Evolutionary conservation across 2,888 invertebrate genomes (phyloP).

Genomic region (Pseudanteris insignis): DNA sequence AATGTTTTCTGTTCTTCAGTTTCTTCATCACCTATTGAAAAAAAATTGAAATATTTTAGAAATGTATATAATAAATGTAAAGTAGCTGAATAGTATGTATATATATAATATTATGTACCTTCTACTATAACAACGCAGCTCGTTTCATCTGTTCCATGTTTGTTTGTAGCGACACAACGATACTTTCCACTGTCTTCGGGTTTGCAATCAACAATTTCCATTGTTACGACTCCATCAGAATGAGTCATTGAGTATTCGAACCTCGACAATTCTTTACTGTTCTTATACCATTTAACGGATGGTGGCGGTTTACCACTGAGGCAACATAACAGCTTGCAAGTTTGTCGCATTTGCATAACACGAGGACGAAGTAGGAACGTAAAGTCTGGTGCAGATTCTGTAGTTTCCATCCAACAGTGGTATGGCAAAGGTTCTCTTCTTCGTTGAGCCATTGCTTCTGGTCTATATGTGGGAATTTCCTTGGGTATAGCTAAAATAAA

Average conservation of each 20-base stretch:
- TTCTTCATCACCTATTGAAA: slow-evolving; percentile 74
- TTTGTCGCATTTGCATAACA: slow-evolving; percentile 95
- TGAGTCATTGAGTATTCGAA: slow-evolving; percentile 91
- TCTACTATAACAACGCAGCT: slow-evolving; percentile 95
- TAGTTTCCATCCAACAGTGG: slow-evolving; percentile 91
- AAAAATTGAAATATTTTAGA: slow-evolving; percentile 4
- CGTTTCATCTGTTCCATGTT: slow-evolving; percentile 94
- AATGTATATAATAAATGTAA: slow-evolving; percentile 4
- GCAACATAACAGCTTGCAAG: slow-evolving; percentile 97
- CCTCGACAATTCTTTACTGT: slow-evolving; percentile 88
- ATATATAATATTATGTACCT: slow-evolving; percentile 71
- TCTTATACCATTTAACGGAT: slow-evolving; percentile 92
- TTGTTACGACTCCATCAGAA: slow-evolving; percentile 94
- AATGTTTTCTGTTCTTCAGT: slow-evolving; percentile 84
- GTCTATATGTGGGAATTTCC: slow-evolving; percentile 75
- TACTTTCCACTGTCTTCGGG: slow-evolving; percentile 97
- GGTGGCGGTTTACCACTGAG: slow-evolving; percentile 95
- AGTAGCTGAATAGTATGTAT: too few relatives aligned
- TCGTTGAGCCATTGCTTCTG: slow-evolving; percentile 76
- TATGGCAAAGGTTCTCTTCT: slow-evolving; percentile 84
- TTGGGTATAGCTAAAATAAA: slow-evolving; percentile 75
- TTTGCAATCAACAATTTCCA: slow-evolving; percentile 95
- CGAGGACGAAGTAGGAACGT: slow-evolving; percentile 98
- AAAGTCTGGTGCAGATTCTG: slow-evolving; percentile 93
- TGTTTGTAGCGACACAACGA: slow-evolving; percentile 91